Base-by-base conservation (phyloP, 2,888 invertebrate species). In the Polia nebulosa region DNA sequence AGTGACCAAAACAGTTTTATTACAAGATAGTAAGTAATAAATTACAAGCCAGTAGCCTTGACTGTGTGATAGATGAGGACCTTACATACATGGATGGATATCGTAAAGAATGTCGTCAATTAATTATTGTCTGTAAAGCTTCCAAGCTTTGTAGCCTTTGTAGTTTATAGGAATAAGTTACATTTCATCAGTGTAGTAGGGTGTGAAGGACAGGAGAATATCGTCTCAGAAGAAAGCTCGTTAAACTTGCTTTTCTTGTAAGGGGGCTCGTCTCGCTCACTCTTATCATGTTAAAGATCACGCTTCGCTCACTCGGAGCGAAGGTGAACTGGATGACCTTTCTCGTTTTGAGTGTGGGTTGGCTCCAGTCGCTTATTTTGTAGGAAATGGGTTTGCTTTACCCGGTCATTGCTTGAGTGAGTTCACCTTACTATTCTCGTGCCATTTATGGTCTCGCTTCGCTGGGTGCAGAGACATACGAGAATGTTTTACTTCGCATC, bases 51-150 rank as follows among this genome's bases (percentile, higher is more conserved):
- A n/a, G n/a, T n/a, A 39, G 53, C 68, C 55, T 76, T 62, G 41
- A 6, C 27, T 34, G 25, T 52, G 57, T 68, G 76, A 74, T 74
- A 62, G 61, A 68, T 59, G 41, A 17, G n/a, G 17, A 15, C 1
- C 27, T 25, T 27, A 44, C 11, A 58, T 39, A 55, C 49, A 67
- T 39, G 41, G 53, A 63, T 69, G 56, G 39, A 41, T 41, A 2
- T 41, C n/a, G 39, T 41, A 41, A 13, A 52, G 15, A 61, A 57
- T 52, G 36, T 32, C 29, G 22, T 47, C 62, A 27, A 64, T 75
- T 76, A 69, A 69, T n/a, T 76, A 69, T 53, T 55, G 51, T 41
- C 39, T 41, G 39, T n/a, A 41, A 41, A n/a, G 39, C n/a, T n/a
- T 39, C 39, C 39, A 39, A 39, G 39, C 39, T 6, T 68, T 63